Conservation (phyloP, 2,888 invertebrate species). For the Gastrophysa polygoni region DNA sequence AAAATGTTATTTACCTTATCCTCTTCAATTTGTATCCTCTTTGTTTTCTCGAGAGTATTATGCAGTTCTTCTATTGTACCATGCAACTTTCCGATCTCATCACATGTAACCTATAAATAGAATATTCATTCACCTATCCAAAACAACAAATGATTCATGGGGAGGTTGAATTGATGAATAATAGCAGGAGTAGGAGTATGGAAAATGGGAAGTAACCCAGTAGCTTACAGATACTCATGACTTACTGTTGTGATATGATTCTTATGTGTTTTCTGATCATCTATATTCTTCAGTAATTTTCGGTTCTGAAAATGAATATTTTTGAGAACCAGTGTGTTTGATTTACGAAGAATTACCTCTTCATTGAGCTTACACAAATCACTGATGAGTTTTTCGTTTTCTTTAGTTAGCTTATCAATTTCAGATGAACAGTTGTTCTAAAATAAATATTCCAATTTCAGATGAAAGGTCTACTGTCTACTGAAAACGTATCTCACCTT, state of each 20-base stretch:
- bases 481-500: constrained; percentile 26
- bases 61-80: constrained; percentile 41
- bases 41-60: constrained; percentile 35
- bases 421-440: constrained; percentile 27
- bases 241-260: constrained; percentile 37
- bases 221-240: constrained; percentile 3
- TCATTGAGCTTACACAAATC: constrained; percentile 36
- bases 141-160: neutral
- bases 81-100: constrained; percentile 39
- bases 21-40: constrained; percentile 37
- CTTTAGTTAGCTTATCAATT: constrained; percentile 25
- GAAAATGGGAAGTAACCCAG: neutral
- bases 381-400: constrained; percentile 34
- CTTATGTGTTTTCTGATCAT: constrained; percentile 31
- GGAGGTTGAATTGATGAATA: neutral
- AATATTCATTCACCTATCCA: neutral
- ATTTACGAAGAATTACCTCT: constrained; percentile 33
- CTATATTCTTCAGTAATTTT: constrained; percentile 35
- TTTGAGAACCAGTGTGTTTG: neutral
- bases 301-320: constrained; percentile 39
- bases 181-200: neutral
- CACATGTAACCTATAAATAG: constrained; percentile 35
- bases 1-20: constrained; percentile 32
- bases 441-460: constrained; percentile 12
- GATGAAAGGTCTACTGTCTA: neutral